Conservation (phyloP, 1,140 invertebrate genomes). For the Zaprionus kolodkinae region DNA sequence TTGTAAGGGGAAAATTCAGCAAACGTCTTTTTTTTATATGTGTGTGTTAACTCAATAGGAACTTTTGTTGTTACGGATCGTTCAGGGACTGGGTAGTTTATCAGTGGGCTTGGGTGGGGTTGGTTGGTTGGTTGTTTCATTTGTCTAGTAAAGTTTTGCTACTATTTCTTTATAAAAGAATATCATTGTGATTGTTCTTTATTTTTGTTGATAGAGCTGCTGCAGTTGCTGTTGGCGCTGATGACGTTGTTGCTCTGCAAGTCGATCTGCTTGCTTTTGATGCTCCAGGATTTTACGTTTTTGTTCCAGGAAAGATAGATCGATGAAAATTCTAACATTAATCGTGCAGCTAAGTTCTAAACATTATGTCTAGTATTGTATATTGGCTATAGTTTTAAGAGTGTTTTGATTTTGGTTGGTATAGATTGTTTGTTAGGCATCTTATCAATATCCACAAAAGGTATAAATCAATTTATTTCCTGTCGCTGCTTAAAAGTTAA, state of each 20-base stretch:
- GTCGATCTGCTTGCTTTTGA: slow-evolving; percentile 84
- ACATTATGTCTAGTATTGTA: slow-evolving; percentile 54
- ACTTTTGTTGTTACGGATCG: slow-evolving; percentile 41
- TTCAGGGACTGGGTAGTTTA: slow-evolving; percentile 22
- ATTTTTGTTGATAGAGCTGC: slow-evolving; percentile 79
- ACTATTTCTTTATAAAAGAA: slow-evolving; percentile 38
- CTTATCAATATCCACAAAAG: slow-evolving; percentile 28
- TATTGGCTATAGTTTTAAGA: slow-evolving; percentile 38
- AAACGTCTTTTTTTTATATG: slow-evolving; percentile 49
- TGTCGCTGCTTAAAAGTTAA: slow-evolving; percentile 29
- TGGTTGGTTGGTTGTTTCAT: slow-evolving; percentile 27
- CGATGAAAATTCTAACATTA: slow-evolving; percentile 89
- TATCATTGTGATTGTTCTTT: slow-evolving; percentile 50
- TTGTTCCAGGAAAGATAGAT: slow-evolving; percentile 92
- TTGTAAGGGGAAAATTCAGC: slow-evolving; percentile 24
- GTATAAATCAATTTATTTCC: slow-evolving; percentile 13
- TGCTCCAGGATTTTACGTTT: slow-evolving; percentile 88
- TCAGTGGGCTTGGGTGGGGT: slow-evolving; percentile 12
- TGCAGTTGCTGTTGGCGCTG: slow-evolving; percentile 78
- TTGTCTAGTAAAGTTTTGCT: slow-evolving; percentile 54
- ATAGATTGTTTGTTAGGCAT: slow-evolving; percentile 35
- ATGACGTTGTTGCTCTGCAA: slow-evolving; percentile 79
- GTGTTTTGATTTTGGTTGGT: slow-evolving; percentile 17
- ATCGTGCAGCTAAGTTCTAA: slow-evolving; percentile 84
- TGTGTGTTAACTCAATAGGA: slow-evolving; percentile 38